Evolutionary conservation across 2,113 vertebrate species (phyloP).

Genomic region (Dasyprocta punctata): DNA sequence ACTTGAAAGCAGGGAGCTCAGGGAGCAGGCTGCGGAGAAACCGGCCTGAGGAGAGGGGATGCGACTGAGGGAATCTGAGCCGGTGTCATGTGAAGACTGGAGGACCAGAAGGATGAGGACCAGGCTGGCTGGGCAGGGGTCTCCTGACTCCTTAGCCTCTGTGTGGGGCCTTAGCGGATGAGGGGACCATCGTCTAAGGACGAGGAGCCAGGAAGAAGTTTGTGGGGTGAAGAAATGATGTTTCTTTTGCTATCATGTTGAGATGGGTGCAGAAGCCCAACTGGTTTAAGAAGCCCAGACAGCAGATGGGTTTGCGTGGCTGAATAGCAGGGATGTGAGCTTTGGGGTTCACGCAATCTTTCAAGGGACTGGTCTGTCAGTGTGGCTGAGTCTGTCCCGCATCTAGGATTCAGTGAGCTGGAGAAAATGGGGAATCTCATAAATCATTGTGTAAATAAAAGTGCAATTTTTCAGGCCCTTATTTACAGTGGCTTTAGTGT

Average conservation of each 20-base stretch:
- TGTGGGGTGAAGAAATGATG: background rate
- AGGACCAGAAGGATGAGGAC: background rate
- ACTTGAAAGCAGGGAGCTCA: background rate
- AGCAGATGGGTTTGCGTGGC: background rate
- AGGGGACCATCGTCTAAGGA: background rate
- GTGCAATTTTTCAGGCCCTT: slow-evolving; percentile 84
- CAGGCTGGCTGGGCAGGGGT: background rate
- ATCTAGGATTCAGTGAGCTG: slow-evolving; percentile 67
- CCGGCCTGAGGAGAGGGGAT: background rate
- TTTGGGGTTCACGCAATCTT: slow-evolving; percentile 66
- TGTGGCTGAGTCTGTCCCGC: background rate
- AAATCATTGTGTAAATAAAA: slow-evolving; percentile 85
- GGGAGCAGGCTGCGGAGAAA: background rate
- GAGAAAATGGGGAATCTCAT: slow-evolving; percentile 78
- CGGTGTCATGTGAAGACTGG: background rate
- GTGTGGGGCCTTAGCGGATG: background rate
- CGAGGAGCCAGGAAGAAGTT: background rate
- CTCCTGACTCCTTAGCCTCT: background rate
- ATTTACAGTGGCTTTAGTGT: slow-evolving; percentile 85
- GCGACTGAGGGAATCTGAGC: background rate
- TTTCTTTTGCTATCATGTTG: background rate
- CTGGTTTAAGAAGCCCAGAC: background rate
- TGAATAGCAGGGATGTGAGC: background rate
- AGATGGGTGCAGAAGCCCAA: background rate
- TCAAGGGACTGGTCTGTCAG: background rate